Evolutionary conservation across 2,888 invertebrate genomes (phyloP), one percentile per base, ranked within the genome.

Genomic region (Poecilobothrus nobilitatus): DNA sequence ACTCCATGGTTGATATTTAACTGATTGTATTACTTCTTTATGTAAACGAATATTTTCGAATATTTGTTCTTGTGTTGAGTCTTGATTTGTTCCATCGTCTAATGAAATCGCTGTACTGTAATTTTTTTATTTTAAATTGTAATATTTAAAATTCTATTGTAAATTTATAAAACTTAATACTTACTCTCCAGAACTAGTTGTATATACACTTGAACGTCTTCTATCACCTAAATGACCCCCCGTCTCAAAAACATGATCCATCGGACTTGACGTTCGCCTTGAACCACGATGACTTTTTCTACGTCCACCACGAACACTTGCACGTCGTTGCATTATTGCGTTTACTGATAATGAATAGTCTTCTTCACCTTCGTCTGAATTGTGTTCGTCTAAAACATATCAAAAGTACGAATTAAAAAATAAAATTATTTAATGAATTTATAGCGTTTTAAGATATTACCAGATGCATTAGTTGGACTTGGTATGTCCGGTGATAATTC

Each of bases 31-130:
- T 0, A 96, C 93, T 81, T 96, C 95, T 79, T 95, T 95, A 81
- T 96, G 95, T 44, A 95, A 82, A 73, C 91, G 89, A 71, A 96
- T 90, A 76, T 94, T 95, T 80, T 94, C 94, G 77, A 91, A 91
- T 73, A 95, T 93, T 82, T 94, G 92, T 77, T 94, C 94, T 77
- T 94, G 91, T 0, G 89, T 89, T 73, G 89, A 89, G 74, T 84
- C 84, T 71, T 84, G 82, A 63, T 83, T 82, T 70, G 83, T 79
- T 74, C 86, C 85, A 72, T 92, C 93, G 71, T 92, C 93, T 79
- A 91, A 85, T 2, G 90, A 90, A 76, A 90, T 89, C 18, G 89
- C 90, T 20, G 91, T 91, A 72, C 91, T 91, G 34, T 69, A 63
- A 8, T 5, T 37, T 37, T n/a, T 8, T 62, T 18, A 10, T 62